Conservation (phyloP, 2,888 invertebrate species). For the Trissoscelio sp. region DNA sequence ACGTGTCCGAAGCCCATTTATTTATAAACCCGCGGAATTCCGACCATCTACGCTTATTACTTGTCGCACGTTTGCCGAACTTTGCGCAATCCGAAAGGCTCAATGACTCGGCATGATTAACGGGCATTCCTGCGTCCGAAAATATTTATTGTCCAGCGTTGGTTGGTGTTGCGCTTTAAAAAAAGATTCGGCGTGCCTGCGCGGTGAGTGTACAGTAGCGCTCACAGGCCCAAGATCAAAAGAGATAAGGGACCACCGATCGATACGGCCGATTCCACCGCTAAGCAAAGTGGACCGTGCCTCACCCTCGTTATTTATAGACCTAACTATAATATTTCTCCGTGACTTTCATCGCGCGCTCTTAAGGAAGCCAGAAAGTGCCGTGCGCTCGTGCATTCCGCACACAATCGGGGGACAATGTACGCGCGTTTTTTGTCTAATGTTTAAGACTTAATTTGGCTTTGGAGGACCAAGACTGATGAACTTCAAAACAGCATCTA, state of each 20-base stretch:
- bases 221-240: not conserved
- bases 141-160: slow-evolving; percentile 41
- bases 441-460: too few relatives aligned
- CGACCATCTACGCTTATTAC: not conserved
- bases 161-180: slow-evolving; percentile 23
- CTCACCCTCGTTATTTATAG: slow-evolving; percentile 73
- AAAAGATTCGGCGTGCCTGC: slow-evolving; percentile 14
- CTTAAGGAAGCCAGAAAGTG: slow-evolving; percentile 59
- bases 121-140: slow-evolving; percentile 20
- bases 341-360: slow-evolving; percentile 67
- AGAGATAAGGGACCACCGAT: slow-evolving; percentile 52
- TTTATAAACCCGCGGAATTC: slow-evolving; percentile 47
- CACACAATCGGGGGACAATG: slow-evolving; percentile 19
- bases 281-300: slow-evolving; percentile 71
- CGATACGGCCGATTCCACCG: slow-evolving; percentile 68
- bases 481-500: too few relatives aligned
- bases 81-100: slow-evolving; percentile 21
- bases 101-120: slow-evolving; percentile 25
- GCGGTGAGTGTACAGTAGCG: slow-evolving; percentile 27
- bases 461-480: too few relatives aligned
- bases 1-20: slow-evolving; percentile 34
- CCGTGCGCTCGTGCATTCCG: slow-evolving; percentile 29
- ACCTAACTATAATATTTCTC: slow-evolving; percentile 68
- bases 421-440: slow-evolving; percentile 6
- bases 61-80: too few relatives aligned